phyloP scores from a whole-genome alignment of 2,888 invertebrate genomes.

The Polyploca ridens region DNA sequence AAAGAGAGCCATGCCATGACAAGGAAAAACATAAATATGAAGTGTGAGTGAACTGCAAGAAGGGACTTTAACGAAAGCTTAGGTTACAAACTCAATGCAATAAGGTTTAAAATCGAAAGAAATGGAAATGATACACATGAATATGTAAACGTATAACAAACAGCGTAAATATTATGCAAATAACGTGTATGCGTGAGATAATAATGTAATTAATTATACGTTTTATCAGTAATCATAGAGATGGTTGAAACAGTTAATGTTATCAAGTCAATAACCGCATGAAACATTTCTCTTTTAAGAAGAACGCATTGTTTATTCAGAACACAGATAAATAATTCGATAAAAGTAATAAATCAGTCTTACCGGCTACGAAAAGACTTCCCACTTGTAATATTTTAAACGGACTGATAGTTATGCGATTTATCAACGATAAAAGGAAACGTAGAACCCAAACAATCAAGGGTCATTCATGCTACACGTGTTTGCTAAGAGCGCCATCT shows the following conservation, averaged over 20 bases:
- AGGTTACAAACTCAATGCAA: too few relatives aligned
- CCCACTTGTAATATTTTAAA: neutral
- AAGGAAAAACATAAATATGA: too few relatives aligned
- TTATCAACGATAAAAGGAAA: slow-evolving; percentile 2
- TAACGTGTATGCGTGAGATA: neutral
- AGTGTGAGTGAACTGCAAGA: too few relatives aligned
- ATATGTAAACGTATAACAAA: too few relatives aligned
- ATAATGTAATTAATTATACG: neutral
- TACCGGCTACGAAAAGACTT: neutral
- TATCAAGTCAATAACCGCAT: neutral
- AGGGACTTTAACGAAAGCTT: too few relatives aligned
- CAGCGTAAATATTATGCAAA: neutral
- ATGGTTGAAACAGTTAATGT: neutral
- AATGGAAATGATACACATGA: too few relatives aligned
- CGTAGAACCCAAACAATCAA: neutral
- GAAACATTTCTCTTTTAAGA: neutral
- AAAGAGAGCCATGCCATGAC: too few relatives aligned
- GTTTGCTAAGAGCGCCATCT: slow-evolving; percentile 1
- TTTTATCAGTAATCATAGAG: neutral
- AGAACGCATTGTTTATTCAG: neutral
- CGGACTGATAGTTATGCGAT: neutral
- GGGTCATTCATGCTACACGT: slow-evolving; percentile 6
- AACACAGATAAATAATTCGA: neutral
- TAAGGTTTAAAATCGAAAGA: too few relatives aligned
- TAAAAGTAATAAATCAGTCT: slow-evolving; percentile 3